Conservation (phyloP, 2,113 vertebrate genomes). For the Protomyctophum bolini region DNA sequence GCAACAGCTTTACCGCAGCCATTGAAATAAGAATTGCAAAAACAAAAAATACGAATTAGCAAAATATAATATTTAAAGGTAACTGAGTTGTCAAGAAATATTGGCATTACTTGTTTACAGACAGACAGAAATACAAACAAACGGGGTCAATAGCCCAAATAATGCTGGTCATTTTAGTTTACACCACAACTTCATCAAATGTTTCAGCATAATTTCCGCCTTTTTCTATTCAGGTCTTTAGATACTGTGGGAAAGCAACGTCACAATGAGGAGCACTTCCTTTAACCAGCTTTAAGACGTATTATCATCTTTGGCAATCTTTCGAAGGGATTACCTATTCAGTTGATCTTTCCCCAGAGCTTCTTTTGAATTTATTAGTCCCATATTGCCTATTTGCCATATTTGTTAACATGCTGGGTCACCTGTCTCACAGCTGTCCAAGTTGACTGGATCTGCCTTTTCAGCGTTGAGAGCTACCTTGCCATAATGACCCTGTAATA, state of each 20-base stretch:
- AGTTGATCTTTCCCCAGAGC: slow-evolving; percentile 62
- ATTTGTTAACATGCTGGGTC: slow-evolving; percentile 73
- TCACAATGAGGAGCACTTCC: slow-evolving; percentile 43
- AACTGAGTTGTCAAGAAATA: no score
- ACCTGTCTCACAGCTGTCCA: slow-evolving; percentile 73
- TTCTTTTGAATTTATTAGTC: slow-evolving; percentile 70
- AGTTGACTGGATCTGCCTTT: slow-evolving; percentile 69
- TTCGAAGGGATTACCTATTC: slow-evolving; percentile 46
- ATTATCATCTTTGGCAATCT: slow-evolving; percentile 55
- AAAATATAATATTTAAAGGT: no score
- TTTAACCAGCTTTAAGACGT: slow-evolving; percentile 49
- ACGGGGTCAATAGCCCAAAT: no score
- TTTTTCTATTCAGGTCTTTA: slow-evolving; percentile 15
- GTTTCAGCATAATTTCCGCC: background rate
- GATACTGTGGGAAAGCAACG: slow-evolving; percentile 58
- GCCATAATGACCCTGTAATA: slow-evolving; percentile 73
- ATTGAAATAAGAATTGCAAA: no score
- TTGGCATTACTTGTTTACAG: no score
- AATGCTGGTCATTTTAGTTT: no score
- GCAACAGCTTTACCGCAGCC: no score
- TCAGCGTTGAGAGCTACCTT: slow-evolving; percentile 74
- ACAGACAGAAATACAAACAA: no score
- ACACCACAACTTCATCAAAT: background rate
- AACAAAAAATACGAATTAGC: no score
- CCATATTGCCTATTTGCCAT: slow-evolving; percentile 69